Conservation (phyloP, 2,113 vertebrate genomes). For the Odontophorus gujanensis region DNA sequence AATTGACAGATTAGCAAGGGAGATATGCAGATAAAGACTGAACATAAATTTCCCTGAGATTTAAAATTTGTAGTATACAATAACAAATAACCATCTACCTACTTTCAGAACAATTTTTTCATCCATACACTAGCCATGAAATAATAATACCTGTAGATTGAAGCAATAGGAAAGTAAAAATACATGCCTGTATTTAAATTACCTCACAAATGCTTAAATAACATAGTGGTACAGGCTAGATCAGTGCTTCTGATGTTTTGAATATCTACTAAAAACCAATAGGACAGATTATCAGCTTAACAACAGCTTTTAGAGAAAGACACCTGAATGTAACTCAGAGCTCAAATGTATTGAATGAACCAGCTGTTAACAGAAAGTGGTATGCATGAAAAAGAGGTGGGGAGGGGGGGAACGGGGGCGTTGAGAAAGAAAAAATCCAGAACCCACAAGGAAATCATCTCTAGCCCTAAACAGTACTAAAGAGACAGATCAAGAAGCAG, state of each 20-base stretch:
- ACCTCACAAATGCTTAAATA: slow-evolving; percentile 18
- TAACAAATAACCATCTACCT: neutral
- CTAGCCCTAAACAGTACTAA: neutral
- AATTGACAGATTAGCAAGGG: slow-evolving; percentile 8
- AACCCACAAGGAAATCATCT: neutral
- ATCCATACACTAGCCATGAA: neutral
- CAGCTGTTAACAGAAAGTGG: neutral
- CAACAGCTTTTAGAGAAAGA: slow-evolving; percentile 23
- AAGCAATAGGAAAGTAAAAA: slow-evolving; percentile 28
- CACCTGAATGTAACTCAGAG: neutral
- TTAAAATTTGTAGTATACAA: neutral
- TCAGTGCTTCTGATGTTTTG: neutral
- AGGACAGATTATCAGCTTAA: neutral
- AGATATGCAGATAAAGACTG: neutral
- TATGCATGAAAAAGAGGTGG: neutral
- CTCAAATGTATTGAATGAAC: neutral
- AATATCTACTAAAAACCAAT: slow-evolving; percentile 3
- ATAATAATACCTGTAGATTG: neutral
- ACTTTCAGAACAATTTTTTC: neutral
- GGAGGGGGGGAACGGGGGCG: too few relatives aligned
- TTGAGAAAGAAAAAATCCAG: neutral
- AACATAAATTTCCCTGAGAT: neutral
- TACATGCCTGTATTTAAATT: neutral
- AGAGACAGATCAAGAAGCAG: neutral
- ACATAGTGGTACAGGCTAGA: neutral